These are phyloP conservation scores for Montipora capitata DNA, from an alignment of 92 coral and sea anemone genomes.

Conservation along the genomic window DNA sequence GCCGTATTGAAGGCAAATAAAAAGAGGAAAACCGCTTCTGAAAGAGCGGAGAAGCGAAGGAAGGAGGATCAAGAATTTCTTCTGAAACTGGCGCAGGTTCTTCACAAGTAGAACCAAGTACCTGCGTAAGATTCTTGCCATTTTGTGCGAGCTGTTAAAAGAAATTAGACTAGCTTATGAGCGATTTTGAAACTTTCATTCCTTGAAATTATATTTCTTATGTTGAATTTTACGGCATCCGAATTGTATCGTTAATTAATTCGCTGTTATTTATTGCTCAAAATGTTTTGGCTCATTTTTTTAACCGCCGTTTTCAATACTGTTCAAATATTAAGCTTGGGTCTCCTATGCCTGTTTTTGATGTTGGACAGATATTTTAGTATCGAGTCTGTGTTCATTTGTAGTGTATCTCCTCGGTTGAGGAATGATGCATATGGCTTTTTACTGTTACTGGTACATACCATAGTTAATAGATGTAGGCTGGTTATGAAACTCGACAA, in stretches of 20 bases:
- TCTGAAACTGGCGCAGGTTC: no score
- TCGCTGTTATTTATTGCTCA: neutral
- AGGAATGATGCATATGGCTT: conserved; percentile 21
- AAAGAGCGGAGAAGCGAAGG: conserved; percentile 38
- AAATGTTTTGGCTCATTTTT: neutral
- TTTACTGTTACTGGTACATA: conserved; percentile 35
- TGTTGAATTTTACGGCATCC: conserved; percentile 15
- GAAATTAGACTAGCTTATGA: conserved; percentile 1
- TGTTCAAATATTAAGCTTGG: conserved; percentile 20
- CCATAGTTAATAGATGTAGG: no score
- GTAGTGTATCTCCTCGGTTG: conserved; percentile 21
- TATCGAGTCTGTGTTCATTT: neutral
- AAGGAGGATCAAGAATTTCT: conserved; percentile 17
- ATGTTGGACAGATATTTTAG: conserved; percentile 13
- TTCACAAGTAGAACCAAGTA: neutral
- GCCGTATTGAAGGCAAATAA: no score
- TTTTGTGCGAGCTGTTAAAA: conserved; percentile 29
- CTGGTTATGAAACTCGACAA: no score
- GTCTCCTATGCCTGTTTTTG: neutral
- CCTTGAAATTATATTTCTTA: conserved; percentile 33
- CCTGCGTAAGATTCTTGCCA: conserved; percentile 31
- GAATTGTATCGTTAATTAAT: neutral
- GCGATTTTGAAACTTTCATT: conserved; percentile 25
- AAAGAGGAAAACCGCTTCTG: no score
- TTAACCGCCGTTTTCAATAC: neutral